phyloP scores from a whole-genome alignment of 2,888 invertebrate genomes.

The Deroplatys truncata region DNA sequence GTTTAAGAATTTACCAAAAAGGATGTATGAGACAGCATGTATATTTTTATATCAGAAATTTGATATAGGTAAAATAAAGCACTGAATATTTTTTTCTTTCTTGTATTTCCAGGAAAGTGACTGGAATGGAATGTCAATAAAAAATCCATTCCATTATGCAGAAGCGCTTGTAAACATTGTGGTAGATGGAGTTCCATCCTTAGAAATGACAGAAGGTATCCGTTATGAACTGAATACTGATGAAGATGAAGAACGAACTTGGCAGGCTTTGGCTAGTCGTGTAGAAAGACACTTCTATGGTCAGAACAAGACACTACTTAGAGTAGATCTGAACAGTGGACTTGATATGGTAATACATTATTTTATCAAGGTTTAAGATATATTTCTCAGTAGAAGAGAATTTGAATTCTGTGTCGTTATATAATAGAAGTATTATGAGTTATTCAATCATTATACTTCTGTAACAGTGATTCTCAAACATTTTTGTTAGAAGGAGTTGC shows the following conservation, averaged over 20 bases:
- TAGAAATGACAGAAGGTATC: conserved; percentile 40
- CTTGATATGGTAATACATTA: conserved; percentile 55
- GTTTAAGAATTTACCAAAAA: no score
- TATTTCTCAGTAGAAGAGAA: neutral
- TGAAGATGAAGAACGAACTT: conserved; percentile 60
- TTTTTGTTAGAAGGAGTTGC: no score
- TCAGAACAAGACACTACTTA: conserved; percentile 56
- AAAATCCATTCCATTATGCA: conserved; percentile 69
- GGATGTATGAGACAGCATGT: no score
- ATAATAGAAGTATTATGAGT: neutral
- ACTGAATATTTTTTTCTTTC: neutral
- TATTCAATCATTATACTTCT: neutral
- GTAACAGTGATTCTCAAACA: no score
- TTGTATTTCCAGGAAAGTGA: conserved; percentile 49
- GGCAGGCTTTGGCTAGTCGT: conserved; percentile 50
- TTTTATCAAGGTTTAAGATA: neutral
- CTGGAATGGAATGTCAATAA: conserved; percentile 66
- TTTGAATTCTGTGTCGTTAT: neutral
- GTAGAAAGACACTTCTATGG: conserved; percentile 58
- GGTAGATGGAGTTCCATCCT: conserved; percentile 60
- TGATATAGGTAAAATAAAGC: no score
- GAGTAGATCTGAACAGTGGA: conserved; percentile 60
- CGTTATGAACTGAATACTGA: conserved; percentile 57
- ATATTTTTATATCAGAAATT: no score
- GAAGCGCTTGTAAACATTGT: conserved; percentile 65